Evolutionary conservation across 2,113 vertebrate species (phyloP), one percentile per base, ranked within the genome.

Genomic region (Ariopsis seemanni): DNA sequence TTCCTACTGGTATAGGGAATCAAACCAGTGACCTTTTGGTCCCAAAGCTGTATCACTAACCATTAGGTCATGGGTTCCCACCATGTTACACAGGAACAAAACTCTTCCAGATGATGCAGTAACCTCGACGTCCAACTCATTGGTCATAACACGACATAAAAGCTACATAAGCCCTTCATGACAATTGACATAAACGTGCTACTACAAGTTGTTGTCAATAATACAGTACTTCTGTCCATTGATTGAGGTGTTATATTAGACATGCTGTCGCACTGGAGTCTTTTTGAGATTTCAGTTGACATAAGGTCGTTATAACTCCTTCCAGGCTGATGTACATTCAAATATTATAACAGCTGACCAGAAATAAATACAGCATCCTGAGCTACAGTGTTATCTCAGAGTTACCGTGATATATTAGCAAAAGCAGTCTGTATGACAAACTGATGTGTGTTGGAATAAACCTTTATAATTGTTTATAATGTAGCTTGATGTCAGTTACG

Each of bases 51-150:
- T 4, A 42, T 42, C 42, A 42, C 42, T 42, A 42, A 42, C 42
- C 42, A 42, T 42, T 42, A 42, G 42, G 42, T 42, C 42, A 42
- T 42, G 42, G 42, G 3, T 42, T 42, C 42, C 42, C 42, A 42
- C 42, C 42, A 42, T 42, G 42, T 20, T 55, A 17, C 20, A 79
- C n/a, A 86, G 53, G 55, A 81, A 34, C 18, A 58, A 60, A 81
- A 22, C 27, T 80, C 62, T 52, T 62, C 2, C 15, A 84, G 34
- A 78, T 80, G 74, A 69, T 88, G 74, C 74, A 30, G 15, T 34
- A 79, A 60, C 17, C 30, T 62, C 7, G 22, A 22, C 7, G 22
- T 10, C 58, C 1, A 5, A 20, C 42, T 5, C 79, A 60, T 12
- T 30, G 15, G 11, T 22, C 22, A 42, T 62, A 81, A 42, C 0